Percentiles rank a stretch among this genome's conserved stretches.
Conservation (phyloP, 2,888 invertebrate genomes). For the Odontocolon sp. region DNA sequence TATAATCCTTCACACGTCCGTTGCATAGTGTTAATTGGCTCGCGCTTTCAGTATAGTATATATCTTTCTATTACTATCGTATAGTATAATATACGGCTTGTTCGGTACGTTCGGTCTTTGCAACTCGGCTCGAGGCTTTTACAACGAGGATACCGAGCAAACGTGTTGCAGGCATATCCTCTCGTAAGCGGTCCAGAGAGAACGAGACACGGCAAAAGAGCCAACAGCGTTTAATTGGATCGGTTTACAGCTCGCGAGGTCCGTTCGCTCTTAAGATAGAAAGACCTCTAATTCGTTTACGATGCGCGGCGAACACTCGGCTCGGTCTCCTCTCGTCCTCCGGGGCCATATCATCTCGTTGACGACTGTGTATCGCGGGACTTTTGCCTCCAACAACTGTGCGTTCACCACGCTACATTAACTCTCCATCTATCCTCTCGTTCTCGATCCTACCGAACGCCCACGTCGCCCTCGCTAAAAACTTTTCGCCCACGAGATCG, state of each 20-base stretch:
- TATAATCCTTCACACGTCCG: conserved; percentile 72
- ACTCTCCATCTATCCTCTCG: conserved; percentile 7
- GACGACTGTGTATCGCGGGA: conserved; percentile 16
- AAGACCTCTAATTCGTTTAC: conserved; percentile 75
- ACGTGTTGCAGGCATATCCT: conserved; percentile 45
- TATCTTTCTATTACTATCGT: conserved; percentile 46
- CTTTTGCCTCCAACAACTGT: not conserved
- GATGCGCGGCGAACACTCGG: conserved; percentile 42
- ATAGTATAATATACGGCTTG: conserved; percentile 39
- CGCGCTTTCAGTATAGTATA: conserved; percentile 52
- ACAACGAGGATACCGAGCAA: conserved; percentile 57
- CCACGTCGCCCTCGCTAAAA: not conserved
- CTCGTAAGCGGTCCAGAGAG: not conserved
- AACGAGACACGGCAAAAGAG: not conserved
- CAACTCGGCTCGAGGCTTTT: conserved; percentile 62
- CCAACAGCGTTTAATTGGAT: conserved; percentile 71
- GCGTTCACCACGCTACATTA: not conserved
- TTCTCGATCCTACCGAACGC: conserved; percentile 6
- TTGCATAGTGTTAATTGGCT: conserved; percentile 74
- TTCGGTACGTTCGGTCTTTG: conserved; percentile 40
- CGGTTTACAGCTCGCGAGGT: conserved; percentile 72
- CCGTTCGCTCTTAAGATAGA: conserved; percentile 60
- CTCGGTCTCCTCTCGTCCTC: conserved; percentile 2
- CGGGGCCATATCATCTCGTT: conserved; percentile 23
- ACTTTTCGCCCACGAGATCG: conserved; percentile 10